Evolutionary conservation across 2,888 invertebrate genomes (phyloP), one percentile per base, ranked within the genome.

Genomic region (Hemicrepidius hirtus): DNA sequence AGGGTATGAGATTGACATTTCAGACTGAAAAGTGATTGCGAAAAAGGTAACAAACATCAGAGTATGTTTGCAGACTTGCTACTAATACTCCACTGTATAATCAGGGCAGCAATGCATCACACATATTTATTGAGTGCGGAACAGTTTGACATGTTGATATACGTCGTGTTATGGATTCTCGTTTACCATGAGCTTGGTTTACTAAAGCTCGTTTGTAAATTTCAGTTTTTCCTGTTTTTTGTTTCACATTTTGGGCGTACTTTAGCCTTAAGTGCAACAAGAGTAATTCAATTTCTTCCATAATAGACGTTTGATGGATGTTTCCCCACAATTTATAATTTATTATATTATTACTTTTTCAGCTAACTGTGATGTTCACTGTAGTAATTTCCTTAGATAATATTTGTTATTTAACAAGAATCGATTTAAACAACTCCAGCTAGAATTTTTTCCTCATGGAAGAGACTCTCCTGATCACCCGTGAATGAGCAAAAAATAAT

Each of bases 111-210:
- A 71, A 71, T 73, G 62, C 72, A 75, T 68, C 72, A 76, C 76
- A 74, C 74, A 74, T 78, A 79, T 77, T 78, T 78, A 79, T 79
- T 75, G 76, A 76, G 75, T 76, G 70, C 73, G 76, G 77, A 77
- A 76, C 78, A 72, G 76, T 75, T 76, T 76, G 78, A 77, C 78
- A 71, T 70, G 75, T 70, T 79, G 77, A 77, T 78, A 74, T 76
- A 76, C 73, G 72, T 62, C 66, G 53, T 60, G 67, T 65, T 67
- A 74, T 68, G 44, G 72, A 64, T 68, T 73, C 65, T 63, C 68
- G 59, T 68, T 62, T 72, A 50, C 40, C 50, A 28, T 21, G 50
- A 35, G 57, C 46, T 64, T 62, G 24, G 59, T 68, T 60, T 44
- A 46, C 28, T 32, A 59, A 68, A 68, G 37, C 68, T 46, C 49